Conservation (phyloP, 1,140 invertebrate genomes). For the Chymomyza costata region DNA sequence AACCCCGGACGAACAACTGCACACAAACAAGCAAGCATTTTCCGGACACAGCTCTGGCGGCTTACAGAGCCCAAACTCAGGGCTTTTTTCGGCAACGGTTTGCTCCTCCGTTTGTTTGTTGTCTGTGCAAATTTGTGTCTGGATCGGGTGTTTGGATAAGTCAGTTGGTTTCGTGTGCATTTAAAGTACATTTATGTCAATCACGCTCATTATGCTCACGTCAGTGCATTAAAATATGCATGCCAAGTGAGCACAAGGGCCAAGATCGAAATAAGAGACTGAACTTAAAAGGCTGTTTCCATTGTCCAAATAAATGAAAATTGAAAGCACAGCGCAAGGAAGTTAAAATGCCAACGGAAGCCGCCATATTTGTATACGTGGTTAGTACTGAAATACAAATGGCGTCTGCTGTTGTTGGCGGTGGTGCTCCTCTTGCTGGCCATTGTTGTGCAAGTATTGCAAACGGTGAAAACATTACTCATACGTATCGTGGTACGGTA, state of each 20-base stretch:
- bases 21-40: conserved; percentile 19
- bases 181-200: conserved; percentile 72
- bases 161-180: conserved; percentile 45
- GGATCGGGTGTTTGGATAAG: conserved; percentile 15
- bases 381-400: conserved; percentile 5
- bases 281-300: conserved; percentile 8
- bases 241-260: conserved; percentile 16
- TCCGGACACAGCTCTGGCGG: conserved; percentile 20
- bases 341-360: conserved; percentile 49
- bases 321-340: conserved; percentile 40
- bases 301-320: conserved; percentile 48
- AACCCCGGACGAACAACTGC: conserved; percentile 17
- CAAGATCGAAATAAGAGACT: conserved; percentile 6
- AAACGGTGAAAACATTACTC: not conserved
- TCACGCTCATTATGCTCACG: conserved; percentile 68
- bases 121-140: conserved; percentile 14
- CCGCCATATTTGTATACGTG: conserved; percentile 46
- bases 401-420: conserved; percentile 6
- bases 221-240: conserved; percentile 66
- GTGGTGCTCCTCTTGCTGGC: no score
- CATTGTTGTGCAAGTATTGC: no score
- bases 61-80: not conserved
- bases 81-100: no score
- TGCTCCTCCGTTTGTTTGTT: conserved; percentile 2
- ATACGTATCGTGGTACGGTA: not conserved